A percentile compares a stretch with the other conserved stretches of the same genome.
Conservation (phyloP, 1,140 invertebrate species). For the Nylanderia fulva region DNA sequence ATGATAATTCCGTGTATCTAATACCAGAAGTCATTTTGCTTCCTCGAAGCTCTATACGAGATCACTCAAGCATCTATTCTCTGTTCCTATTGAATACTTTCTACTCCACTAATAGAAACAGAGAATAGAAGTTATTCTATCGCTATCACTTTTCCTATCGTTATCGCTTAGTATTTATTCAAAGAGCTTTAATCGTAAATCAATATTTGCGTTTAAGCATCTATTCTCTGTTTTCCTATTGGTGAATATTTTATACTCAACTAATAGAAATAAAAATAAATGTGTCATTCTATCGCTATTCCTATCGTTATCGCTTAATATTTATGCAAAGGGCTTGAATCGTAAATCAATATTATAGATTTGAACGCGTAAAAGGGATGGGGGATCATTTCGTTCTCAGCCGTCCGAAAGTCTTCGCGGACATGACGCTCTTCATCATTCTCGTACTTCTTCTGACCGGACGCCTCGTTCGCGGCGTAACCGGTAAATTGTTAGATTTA, state of each 20-base stretch:
- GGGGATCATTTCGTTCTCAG: background rate
- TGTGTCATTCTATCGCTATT: too few relatives aligned
- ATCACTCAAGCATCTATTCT: too few relatives aligned
- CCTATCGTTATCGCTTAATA: too few relatives aligned
- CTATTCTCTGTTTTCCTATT: too few relatives aligned
- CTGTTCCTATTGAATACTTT: too few relatives aligned
- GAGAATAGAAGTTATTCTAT: too few relatives aligned
- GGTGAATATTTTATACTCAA: too few relatives aligned
- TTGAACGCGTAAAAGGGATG: conserved; percentile 49
- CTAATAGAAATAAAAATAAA: too few relatives aligned
- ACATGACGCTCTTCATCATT: conserved; percentile 75
- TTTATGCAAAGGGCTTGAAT: too few relatives aligned
- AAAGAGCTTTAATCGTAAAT: background rate
- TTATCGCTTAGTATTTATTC: too few relatives aligned
- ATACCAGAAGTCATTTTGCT: background rate
- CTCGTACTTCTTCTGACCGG: conserved; percentile 60
- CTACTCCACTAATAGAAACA: too few relatives aligned
- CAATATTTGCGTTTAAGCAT: background rate
- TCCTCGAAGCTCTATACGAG: background rate
- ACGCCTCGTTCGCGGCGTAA: conserved; percentile 60
- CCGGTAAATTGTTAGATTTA: conserved; percentile 80
- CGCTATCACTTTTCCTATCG: too few relatives aligned
- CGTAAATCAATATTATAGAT: background rate
- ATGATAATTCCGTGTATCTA: background rate
- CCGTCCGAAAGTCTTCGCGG: conserved; percentile 56